Conservation (phyloP, 2,888 invertebrate species). For the Dynastes grantii region DNA sequence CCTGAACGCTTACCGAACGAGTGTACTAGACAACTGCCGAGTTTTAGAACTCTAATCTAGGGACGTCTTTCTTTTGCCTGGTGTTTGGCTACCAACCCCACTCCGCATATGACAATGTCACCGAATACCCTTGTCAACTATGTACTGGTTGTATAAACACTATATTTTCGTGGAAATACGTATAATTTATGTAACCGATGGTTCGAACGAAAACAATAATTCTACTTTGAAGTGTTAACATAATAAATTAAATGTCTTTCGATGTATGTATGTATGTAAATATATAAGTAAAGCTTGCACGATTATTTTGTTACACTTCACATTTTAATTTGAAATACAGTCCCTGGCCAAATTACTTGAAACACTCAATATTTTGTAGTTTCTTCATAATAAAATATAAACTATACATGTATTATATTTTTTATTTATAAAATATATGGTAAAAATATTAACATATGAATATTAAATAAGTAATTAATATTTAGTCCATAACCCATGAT, state of each 20-base stretch:
- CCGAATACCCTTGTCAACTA: conserved; percentile 43
- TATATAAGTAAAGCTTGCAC: no score
- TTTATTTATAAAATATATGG: no score
- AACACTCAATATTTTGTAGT: no score
- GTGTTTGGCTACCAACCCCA: conserved; percentile 37
- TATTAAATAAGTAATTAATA: no score
- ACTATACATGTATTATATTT: no score
- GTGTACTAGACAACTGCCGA: conserved; percentile 23
- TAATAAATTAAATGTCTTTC: neutral
- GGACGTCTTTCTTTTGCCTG: conserved; percentile 28
- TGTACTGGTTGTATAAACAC: conserved; percentile 35
- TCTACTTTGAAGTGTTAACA: neutral
- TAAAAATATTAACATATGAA: no score
- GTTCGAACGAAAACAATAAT: neutral
- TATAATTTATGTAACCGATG: conserved; percentile 13
- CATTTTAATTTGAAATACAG: no score
- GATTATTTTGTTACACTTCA: no score
- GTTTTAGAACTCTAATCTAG: conserved; percentile 35
- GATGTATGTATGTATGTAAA: no score
- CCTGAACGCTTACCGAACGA: conserved; percentile 9
- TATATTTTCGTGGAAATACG: conserved; percentile 25
- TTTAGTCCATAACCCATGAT: no score
- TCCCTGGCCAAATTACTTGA: no score
- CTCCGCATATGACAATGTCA: conserved; percentile 38
- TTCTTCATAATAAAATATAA: no score